Evolutionary conservation across 1,140 invertebrate genomes (phyloP).

Genomic region (Heliconius congener): DNA sequence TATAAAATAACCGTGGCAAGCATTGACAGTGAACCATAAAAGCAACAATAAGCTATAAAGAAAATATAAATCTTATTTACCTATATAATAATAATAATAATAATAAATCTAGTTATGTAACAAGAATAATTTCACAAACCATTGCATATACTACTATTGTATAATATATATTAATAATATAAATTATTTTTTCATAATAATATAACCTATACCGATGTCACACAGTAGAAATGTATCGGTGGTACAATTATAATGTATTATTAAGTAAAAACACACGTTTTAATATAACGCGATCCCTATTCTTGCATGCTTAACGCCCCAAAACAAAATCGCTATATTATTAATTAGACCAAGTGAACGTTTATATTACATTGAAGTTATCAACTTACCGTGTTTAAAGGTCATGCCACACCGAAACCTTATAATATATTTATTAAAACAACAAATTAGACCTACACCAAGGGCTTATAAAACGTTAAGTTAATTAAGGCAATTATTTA

Average conservation of each 20-base stretch:
- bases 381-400: constrained; percentile 28
- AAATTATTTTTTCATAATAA: neutral
- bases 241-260: neutral
- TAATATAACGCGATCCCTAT: constrained; percentile 13
- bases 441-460: constrained; percentile 9
- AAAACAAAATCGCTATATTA: constrained; percentile 26
- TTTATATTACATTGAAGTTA: constrained; percentile 30
- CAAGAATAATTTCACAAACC: neutral
- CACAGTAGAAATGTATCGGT: neutral
- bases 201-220: neutral
- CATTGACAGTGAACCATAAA: neutral
- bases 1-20: neutral
- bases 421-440: constrained; percentile 20
- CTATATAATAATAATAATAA: neutral
- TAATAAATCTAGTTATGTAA: neutral
- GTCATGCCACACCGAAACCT: constrained; percentile 20
- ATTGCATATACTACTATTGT: neutral
- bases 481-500: neutral
- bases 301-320: constrained; percentile 23
- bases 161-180: neutral
- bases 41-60: neutral
- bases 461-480: neutral
- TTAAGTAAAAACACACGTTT: neutral
- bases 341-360: constrained; percentile 30
- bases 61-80: neutral